Conservation (phyloP, 2,888 invertebrate species). For the Embidobia sp. region DNA sequence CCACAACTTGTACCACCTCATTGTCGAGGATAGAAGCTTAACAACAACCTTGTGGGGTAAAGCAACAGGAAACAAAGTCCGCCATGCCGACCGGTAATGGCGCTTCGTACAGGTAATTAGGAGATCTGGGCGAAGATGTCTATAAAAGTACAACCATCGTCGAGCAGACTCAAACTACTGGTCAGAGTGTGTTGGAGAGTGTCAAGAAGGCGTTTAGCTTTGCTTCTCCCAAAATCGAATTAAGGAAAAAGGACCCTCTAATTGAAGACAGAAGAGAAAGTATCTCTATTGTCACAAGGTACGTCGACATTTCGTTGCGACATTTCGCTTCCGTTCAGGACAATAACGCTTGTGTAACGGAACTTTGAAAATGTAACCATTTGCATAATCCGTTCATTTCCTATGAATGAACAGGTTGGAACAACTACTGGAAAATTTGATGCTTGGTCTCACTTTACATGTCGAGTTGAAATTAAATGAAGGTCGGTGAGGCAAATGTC, state of each 20-base stretch:
- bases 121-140: constrained; percentile 83
- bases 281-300: constrained; percentile 81
- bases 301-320: constrained; percentile 59
- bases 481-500: no score
- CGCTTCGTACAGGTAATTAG: constrained; percentile 85
- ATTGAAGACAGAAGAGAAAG: constrained; percentile 79
- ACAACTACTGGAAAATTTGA: no score
- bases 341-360: constrained; percentile 9
- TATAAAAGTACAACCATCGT: constrained; percentile 85
- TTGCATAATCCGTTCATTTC: neutral
- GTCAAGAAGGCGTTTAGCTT: constrained; percentile 85
- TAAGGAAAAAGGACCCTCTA: constrained; percentile 79
- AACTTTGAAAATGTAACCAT: constrained; percentile 29
- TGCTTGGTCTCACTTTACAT: no score
- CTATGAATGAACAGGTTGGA: no score
- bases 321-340: constrained; percentile 4
- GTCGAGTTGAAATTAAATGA: no score
- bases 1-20: constrained; percentile 4
- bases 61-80: constrained; percentile 43
- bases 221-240: constrained; percentile 80
- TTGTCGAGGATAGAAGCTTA: constrained; percentile 42
- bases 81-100: constrained; percentile 86
- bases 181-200: constrained; percentile 83
- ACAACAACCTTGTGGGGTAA: constrained; percentile 57
- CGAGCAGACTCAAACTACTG: constrained; percentile 82